phyloP scores from a whole-genome alignment of 2,113 vertebrate species.

The Phaethornis superciliosus region DNA sequence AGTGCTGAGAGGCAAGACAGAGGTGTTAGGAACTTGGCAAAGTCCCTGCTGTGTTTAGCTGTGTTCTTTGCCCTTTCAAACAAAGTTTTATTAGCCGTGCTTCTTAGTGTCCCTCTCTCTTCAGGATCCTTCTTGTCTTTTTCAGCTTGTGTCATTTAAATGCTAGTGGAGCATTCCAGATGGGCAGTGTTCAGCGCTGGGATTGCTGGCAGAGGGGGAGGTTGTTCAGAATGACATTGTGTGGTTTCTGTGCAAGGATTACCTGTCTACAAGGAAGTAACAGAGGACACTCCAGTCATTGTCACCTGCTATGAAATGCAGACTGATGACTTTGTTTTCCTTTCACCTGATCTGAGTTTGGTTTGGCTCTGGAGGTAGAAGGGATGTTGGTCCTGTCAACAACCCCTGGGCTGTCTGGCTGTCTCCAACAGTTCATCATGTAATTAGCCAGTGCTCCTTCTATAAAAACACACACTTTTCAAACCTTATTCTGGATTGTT shows the following conservation, averaged over 20 bases:
- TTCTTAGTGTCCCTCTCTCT: not conserved
- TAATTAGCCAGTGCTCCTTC: not conserved
- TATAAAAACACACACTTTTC: not conserved
- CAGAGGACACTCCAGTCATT: not conserved
- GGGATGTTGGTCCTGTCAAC: not conserved
- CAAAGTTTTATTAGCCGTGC: not conserved
- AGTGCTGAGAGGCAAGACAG: not conserved
- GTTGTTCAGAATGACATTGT: not conserved
- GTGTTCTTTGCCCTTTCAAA: not conserved
- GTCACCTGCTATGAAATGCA: not conserved
- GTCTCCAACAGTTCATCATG: not conserved
- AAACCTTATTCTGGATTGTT: not conserved
- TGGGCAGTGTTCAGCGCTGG: not conserved
- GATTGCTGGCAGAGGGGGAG: not conserved
- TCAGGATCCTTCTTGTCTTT: not conserved
- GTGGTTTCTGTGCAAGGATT: not conserved
- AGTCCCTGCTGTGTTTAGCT: not conserved
- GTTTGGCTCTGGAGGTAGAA: not conserved
- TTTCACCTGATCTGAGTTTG: not conserved
- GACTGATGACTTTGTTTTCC: not conserved
- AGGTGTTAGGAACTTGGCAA: not conserved
- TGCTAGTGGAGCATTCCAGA: not conserved
- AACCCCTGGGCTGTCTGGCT: not conserved
- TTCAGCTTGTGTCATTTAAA: not conserved
- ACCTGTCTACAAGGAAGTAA: not conserved